These are phyloP conservation scores for Leptinotarsa defecta DNA, from an alignment of 1,140 invertebrate genomes.

Conservation along the genomic window DNA sequence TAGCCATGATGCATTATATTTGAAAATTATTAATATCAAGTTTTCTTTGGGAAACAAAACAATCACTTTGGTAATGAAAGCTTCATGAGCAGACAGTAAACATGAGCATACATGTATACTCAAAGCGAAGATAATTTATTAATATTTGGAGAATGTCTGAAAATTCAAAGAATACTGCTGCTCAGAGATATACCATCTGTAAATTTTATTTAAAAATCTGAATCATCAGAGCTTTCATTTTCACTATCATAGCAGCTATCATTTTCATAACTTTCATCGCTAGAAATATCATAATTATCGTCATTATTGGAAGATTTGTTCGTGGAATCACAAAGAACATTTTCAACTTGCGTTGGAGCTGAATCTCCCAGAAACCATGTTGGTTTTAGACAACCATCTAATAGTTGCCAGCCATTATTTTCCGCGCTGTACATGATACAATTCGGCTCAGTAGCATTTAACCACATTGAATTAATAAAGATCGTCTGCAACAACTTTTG, in stretches of 20 bases:
- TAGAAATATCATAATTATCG: not conserved
- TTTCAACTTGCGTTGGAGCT: constrained; percentile 1
- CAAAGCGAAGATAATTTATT: too few species aligned
- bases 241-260: not conserved
- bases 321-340: not conserved
- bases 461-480: constrained; percentile 5
- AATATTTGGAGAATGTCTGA: too few species aligned
- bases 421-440: not conserved
- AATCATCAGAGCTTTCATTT: not conserved
- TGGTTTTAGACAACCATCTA: constrained; percentile 6
- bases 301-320: not conserved
- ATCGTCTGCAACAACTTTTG: not conserved
- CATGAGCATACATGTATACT: too few species aligned
- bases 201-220: too few species aligned
- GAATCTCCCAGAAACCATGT: not conserved
- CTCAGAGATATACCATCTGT: too few species aligned
- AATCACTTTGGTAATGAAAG: too few species aligned
- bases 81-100: too few species aligned
- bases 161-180: too few species aligned
- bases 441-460: constrained; percentile 4
- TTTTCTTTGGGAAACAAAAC: too few species aligned
- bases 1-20: too few species aligned
- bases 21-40: too few species aligned
- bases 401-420: constrained; percentile 10
- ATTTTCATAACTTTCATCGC: not conserved